Evolutionary conservation across 2,797 vertebrate genomes (phyloP), one percentile per base, ranked within the genome.

Genomic region (Pangasius larnaudii): DNA sequence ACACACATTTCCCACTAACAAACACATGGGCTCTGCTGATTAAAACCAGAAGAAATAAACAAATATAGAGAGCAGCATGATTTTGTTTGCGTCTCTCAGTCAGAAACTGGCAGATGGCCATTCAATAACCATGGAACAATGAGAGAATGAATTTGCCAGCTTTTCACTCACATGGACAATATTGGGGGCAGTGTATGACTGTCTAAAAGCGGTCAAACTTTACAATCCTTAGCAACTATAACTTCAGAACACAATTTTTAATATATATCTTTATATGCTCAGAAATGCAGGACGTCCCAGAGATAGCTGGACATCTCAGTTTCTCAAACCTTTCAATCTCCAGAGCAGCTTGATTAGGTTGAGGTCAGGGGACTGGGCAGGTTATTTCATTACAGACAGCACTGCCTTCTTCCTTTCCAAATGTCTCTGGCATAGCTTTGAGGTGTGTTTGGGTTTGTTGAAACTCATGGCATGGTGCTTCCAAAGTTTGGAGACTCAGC

Each of bases 1-100:
- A 61, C 83, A 89, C 74, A 88, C 75, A 77, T 63, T 90, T 88
- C 46, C 88, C 59, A 36, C 86, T 79, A 91, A 89, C 79, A 79
- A 87, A 81, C 91, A 90, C 86, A 89, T 88, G 88, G 87, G 61
- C 81, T 82, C 78, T 24, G 63, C 89, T 91, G 88, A 90, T 91
- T 92, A 89, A 91, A 92, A 87, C 69, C 78, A 81, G 85, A 84
- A 61, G 19, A 89, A 87, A 86, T 75, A 87, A 89, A 88, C 85
- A 89, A 63, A 67, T 71, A 88, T 9, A 63, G n/a, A 84, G 14
- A 82, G 80, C 75, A 84, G 78, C 77, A 75, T 39, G 87, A 86
- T 46, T 79, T 87, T 71, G 78, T 88, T 89, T 83, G 82, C 74
- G 30, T 46, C 46, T 79, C 81, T 78, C 49, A 83, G 85, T 75